Evolutionary conservation across 2,797 vertebrate species (phyloP), one percentile per base, ranked within the genome.

Genomic region (Anabacerthia variegaticeps): DNA sequence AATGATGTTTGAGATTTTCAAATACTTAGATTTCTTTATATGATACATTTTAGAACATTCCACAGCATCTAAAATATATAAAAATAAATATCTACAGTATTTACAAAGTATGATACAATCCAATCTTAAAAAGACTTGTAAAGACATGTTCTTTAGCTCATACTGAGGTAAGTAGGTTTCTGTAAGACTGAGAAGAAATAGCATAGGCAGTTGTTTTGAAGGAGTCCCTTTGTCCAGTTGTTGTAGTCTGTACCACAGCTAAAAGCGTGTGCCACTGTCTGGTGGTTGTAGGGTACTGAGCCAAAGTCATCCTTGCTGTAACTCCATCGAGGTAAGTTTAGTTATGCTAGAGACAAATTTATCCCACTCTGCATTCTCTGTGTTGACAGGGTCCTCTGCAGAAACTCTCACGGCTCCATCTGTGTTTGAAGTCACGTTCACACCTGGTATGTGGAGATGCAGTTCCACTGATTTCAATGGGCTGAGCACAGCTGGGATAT

Each of bases 121-220:
- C 36, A 71, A 78, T 87, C 30, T 48, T 94, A 95, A 94, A 90
- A 97, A 85, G 39, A 88, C 46, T 92, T 96, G 92, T 85, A 96
- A 95, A 94, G 95, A 95, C 58, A 11, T 86, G 85, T 95, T 91
- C 87, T 93, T 93, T 93, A 95, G 85, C 93, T 96, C 94, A 91
- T 88, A 94, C 82, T 90, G 96, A 98, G 94, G 96, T 97, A 96
- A 96, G 69, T 37, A 92, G 94, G 97, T 97, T 94, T 94, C 66
- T 92, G 79, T 80, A 95, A 91, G 76, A 95, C 54, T 92, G 95
- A 89, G 85, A 96, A 87, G 51, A 96, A 96, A 76, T 30, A 78
- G 63, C 55, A 90, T 49, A 93, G 73, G 89, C 86, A 96, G 73
- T 81, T 24, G 3, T 74, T 82, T 89, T 67, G 89, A 83, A 71